Percentiles rank a stretch among this genome's conserved stretches.
Conservation (phyloP, 2,113 vertebrate genomes). For the Verasper variegatus region DNA sequence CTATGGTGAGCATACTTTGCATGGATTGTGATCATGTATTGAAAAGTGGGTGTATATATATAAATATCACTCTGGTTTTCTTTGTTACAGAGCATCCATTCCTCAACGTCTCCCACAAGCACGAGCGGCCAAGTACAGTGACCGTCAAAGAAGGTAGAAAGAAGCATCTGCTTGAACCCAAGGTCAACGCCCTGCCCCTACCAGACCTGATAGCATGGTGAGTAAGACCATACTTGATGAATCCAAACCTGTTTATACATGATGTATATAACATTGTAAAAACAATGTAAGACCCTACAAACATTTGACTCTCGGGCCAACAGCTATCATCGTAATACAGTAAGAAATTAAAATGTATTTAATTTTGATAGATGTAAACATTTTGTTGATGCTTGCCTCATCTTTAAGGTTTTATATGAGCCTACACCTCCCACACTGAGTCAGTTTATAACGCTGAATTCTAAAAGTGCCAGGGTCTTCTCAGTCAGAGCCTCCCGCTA, state of each 20-base stretch:
- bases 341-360: background rate
- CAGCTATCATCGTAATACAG: background rate
- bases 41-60: background rate
- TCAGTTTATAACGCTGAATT: background rate
- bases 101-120: constrained; percentile 77
- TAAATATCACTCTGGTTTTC: background rate
- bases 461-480: background rate
- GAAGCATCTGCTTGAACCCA: constrained; percentile 81
- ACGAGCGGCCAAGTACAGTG: constrained; percentile 37
- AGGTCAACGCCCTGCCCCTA: constrained; percentile 84
- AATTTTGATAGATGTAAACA: background rate
- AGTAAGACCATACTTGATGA: constrained; percentile 32
- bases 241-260: no score
- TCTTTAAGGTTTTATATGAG: no score
- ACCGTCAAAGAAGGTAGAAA: constrained; percentile 73
- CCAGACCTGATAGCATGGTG: constrained; percentile 83
- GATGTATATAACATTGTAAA: no score
- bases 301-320: background rate
- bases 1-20: constrained; percentile 78
- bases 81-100: constrained; percentile 86
- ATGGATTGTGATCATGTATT: background rate
- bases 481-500: background rate
- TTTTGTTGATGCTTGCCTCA: no score
- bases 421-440: background rate
- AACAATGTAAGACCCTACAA: background rate